A percentile compares a stretch with the other conserved stretches of the same genome.
These are phyloP conservation scores for Hylaeus anthracinus DNA, from an alignment of 1,140 invertebrate species.

Conservation along the genomic window DNA sequence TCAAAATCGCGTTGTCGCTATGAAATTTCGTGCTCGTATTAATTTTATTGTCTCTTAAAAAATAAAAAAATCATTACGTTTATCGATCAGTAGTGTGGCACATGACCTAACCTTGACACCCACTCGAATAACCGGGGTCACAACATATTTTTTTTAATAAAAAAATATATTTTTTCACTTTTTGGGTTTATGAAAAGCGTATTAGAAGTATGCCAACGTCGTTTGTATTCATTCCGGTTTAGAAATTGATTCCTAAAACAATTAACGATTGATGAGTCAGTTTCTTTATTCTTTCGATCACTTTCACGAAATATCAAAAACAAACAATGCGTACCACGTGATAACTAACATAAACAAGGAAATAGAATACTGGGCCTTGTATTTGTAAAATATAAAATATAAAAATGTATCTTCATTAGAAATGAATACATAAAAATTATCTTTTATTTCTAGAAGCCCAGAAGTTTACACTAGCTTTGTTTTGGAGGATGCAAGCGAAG, in stretches of 20 bases:
- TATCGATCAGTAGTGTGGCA: constrained; percentile 73
- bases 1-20: background rate
- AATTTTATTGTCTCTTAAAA: background rate
- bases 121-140: constrained; percentile 34
- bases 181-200: too few relatives aligned
- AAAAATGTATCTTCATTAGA: background rate
- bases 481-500: constrained; percentile 74
- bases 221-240: background rate
- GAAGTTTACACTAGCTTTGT: constrained; percentile 70
- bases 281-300: background rate
- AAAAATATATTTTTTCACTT: background rate
- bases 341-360: background rate
- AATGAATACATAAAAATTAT: background rate
- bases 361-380: background rate
- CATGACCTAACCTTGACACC: constrained; percentile 75
- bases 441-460: constrained; percentile 67
- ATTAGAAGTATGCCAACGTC: background rate
- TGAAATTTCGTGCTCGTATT: background rate
- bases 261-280: background rate
- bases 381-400: background rate
- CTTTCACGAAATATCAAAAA: background rate
- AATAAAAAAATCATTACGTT: constrained; percentile 41
- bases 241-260: background rate
- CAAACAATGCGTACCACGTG: constrained; percentile 19
- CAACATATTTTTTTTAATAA: constrained; percentile 12